These are phyloP conservation scores for Melangyna quadrimaculata DNA, from an alignment of 2,888 invertebrate species.

Conservation along the genomic window DNA sequence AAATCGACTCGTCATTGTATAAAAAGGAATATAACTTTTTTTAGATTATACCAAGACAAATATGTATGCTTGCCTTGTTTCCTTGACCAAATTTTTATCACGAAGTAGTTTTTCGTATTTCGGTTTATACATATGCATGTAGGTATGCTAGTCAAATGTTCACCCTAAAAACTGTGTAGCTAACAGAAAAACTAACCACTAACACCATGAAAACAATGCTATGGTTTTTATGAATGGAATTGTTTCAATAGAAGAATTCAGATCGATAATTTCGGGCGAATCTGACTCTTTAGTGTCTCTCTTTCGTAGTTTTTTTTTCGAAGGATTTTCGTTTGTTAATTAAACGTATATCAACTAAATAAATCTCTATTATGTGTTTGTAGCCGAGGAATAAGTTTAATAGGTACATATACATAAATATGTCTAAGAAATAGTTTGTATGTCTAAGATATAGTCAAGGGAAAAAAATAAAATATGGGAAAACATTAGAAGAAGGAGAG, in stretches of 20 bases:
- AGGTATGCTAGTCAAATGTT: background rate
- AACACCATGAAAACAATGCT: constrained; percentile 76
- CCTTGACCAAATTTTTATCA: no score
- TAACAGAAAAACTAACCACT: constrained; percentile 51
- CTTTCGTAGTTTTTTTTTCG: constrained; percentile 43
- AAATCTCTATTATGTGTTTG: background rate
- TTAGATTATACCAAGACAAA: no score
- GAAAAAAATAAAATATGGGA: no score
- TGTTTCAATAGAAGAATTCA: constrained; percentile 77
- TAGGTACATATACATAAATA: background rate
- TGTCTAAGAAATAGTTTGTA: background rate
- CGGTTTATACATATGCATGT: background rate
- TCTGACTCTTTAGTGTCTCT: constrained; percentile 50
- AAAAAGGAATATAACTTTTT: no score
- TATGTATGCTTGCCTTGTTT: no score
- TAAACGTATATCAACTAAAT: background rate
- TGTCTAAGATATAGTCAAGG: no score
- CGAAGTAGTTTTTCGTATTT: background rate
- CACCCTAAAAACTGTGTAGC: constrained; percentile 24
- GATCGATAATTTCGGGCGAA: constrained; percentile 80
- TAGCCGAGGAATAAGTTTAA: background rate
- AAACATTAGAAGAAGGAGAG: no score
- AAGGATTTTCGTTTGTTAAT: constrained; percentile 32
- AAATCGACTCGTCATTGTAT: no score
- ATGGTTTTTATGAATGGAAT: constrained; percentile 81